Base-by-base conservation (phyloP, 2,113 vertebrate genomes). In the Malaclemys terrapin region DNA sequence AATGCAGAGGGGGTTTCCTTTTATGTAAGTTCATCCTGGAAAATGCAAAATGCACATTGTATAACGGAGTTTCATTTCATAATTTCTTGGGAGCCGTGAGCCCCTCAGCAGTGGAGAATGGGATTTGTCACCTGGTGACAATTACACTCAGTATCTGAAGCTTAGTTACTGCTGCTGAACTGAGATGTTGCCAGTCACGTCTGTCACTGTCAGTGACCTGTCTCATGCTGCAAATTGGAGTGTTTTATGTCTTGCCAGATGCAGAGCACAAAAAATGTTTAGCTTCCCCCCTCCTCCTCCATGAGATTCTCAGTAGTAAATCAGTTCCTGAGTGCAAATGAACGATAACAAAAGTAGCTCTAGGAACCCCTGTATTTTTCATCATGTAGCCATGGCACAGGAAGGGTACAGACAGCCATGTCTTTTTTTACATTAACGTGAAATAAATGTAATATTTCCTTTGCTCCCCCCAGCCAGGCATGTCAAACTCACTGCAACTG, bases 171-270 rank as follows among this genome's bases (percentile, higher is more conserved):
- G 49, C 91, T 89, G 88, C 85, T 89, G 86, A 97, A 91, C 92
- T 94, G 87, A 98, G 89, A 96, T 91, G 69, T 95, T 95, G 79
- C 84, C 92, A 97, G 94, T 92, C 85, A 78, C 78, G 88, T 93
- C 89, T 97, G 93, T 92, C 80, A 91, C 87, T 91, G 75, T 91
- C 93, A 95, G 57, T 89, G 91, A 91, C 89, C 93, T 96, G 83
- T 89, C 91, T 97, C 82, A 82, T 96, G 94, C 89, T 89, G 96
- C 94, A 91, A 94, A 97, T 94, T 25, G 12, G 49, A 78, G 84
- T 95, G 80, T 91, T 97, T 95, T 92, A 90, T 91, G 82, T 94
- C 82, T 78, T 96, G 79, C 95, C 89, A 97, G 85, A 90, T 96
- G 62, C 38, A 94, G 80, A 94, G 59, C 89, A 82, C 76, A 89